Evolutionary conservation across 2,113 vertebrate species (phyloP).

Genomic region (Bucco capensis): DNA sequence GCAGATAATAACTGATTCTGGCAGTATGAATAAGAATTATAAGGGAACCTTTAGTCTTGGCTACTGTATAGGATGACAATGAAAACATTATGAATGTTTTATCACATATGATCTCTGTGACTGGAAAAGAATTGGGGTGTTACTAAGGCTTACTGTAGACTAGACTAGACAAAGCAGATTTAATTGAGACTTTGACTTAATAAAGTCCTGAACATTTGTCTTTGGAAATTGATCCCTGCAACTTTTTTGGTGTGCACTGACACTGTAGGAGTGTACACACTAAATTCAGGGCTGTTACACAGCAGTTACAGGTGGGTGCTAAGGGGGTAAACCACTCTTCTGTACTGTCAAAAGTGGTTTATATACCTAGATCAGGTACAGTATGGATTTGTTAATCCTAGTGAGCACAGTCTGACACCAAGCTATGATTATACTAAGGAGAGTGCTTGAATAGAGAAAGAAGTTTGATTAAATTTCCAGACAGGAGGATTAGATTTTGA

Average conservation of each 20-base stretch:
- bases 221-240: not conserved
- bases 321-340: not conserved
- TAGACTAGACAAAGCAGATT: not conserved
- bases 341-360: not conserved
- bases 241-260: not conserved
- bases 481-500: not conserved
- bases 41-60: not conserved
- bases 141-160: not conserved
- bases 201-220: not conserved
- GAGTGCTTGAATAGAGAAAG: not conserved
- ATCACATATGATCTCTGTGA: not conserved
- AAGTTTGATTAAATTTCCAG: not conserved
- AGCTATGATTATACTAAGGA: not conserved
- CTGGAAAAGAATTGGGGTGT: not conserved
- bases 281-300: not conserved
- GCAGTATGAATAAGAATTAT: not conserved
- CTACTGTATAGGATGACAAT: not conserved
- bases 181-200: not conserved
- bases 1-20: not conserved
- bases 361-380: not conserved
- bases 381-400: not conserved
- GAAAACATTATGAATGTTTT: conserved; percentile 20
- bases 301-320: not conserved
- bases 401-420: not conserved
- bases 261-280: not conserved